Conservation (phyloP, 2,113 vertebrate genomes). For the Otocyon megalotis region DNA sequence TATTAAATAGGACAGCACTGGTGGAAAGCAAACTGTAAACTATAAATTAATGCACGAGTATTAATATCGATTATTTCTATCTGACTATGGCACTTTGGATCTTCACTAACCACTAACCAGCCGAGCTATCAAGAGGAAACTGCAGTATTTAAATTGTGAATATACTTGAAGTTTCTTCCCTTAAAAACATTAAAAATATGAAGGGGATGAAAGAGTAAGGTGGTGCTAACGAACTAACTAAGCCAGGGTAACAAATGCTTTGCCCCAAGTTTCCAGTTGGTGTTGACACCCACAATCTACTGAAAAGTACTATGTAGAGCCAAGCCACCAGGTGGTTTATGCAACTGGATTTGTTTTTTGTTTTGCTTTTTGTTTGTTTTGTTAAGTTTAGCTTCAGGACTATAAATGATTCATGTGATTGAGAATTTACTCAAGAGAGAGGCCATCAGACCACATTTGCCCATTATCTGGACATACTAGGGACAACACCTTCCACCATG, state of each 20-base stretch:
- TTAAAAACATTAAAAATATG: not conserved
- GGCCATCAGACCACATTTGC: not conserved
- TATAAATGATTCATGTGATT: not conserved
- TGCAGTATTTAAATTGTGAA: not conserved
- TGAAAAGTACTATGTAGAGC: not conserved
- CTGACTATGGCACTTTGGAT: not conserved
- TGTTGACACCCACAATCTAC: not conserved
- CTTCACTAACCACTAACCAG: not conserved
- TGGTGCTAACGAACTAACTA: not conserved
- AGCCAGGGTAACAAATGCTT: not conserved
- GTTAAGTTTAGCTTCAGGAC: not conserved
- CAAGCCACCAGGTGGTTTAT: not conserved
- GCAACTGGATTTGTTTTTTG: not conserved
- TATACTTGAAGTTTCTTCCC: not conserved
- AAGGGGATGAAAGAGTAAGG: not conserved
- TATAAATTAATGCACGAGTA: not conserved
- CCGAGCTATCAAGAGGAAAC: not conserved
- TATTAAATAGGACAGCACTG: not conserved
- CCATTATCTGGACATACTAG: not conserved
- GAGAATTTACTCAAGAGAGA: not conserved
- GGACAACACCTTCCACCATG: not conserved
- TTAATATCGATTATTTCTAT: not conserved
- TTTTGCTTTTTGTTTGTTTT: not conserved
- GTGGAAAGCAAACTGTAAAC: not conserved
- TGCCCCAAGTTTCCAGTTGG: not conserved